phyloP scores from a whole-genome alignment of 64 coral and sea anemone genomes.

The Trachythela sp. region DNA sequence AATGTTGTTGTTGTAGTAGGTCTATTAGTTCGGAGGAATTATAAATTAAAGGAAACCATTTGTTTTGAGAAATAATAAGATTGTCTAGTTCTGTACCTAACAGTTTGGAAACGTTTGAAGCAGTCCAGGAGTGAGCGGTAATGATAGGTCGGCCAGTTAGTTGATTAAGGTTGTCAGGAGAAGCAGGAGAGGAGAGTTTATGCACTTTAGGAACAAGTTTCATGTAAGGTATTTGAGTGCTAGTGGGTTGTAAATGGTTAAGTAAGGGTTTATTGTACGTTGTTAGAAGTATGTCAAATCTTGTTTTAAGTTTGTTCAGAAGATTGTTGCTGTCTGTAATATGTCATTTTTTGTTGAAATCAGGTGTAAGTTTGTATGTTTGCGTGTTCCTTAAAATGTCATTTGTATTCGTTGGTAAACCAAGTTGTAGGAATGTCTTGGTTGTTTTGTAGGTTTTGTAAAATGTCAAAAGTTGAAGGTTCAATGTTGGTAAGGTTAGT shows the following conservation, averaged over 20 bases:
- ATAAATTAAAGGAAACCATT: no score
- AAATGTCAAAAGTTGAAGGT: no score
- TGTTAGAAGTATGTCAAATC: no score
- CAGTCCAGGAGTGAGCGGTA: no score
- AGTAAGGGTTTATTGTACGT: no score
- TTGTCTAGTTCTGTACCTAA: neutral
- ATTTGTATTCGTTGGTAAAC: neutral
- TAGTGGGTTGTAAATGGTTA: no score
- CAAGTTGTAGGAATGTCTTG: neutral
- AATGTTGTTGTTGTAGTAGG: no score
- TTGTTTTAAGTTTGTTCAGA: no score
- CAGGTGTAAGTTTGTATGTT: neutral
- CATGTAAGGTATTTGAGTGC: no score
- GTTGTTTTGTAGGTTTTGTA: neutral
- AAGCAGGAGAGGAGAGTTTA: neutral
- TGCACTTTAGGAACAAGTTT: neutral
- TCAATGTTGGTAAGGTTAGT: no score
- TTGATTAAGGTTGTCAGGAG: neutral
- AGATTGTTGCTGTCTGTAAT: neutral
- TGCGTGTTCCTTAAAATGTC: neutral
- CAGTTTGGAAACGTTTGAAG: constrained; percentile 19
- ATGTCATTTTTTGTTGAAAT: neutral
- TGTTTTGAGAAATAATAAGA: neutral
- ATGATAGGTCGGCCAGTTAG: constrained; percentile 14
- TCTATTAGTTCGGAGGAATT: no score